Evolutionary conservation across 2,797 vertebrate genomes (phyloP).

Genomic region (Platalea minor): DNA sequence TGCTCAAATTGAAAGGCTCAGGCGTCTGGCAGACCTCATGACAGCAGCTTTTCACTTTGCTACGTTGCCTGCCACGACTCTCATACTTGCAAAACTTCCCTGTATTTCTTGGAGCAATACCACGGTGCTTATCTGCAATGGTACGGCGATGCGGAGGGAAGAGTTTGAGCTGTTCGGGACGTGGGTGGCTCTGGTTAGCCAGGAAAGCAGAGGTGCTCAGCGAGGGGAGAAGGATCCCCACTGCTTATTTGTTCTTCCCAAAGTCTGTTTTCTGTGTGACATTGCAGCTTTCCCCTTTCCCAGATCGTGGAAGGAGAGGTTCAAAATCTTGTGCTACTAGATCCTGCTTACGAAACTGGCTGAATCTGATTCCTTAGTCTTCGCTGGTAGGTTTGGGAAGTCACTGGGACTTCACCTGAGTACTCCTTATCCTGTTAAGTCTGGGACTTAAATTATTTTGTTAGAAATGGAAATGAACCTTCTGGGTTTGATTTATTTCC

Average conservation of each 20-base stretch:
- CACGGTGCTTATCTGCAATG: fast-evolving
- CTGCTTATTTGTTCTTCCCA: neutral
- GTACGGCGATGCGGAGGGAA: neutral
- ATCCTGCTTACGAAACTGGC: neutral
- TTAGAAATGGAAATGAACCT: neutral
- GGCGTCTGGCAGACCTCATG: neutral
- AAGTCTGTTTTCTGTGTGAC: neutral
- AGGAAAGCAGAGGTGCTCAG: neutral
- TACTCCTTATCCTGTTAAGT: neutral
- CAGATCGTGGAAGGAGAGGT: neutral
- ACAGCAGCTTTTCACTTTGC: neutral
- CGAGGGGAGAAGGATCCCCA: fast-evolving
- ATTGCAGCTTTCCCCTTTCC: neutral
- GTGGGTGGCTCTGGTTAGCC: neutral
- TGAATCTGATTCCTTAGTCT: neutral
- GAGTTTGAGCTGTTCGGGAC: neutral
- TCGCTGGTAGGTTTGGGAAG: fast-evolving
- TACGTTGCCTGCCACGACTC: neutral
- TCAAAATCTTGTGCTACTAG: neutral
- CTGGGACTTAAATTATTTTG: neutral
- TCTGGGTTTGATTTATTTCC: neutral
- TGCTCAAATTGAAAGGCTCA: neutral
- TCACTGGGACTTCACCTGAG: neutral
- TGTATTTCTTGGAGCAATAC: neutral
- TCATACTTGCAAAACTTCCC: neutral